Percentiles rank a stretch among this genome's conserved stretches.
phyloP scores from a whole-genome alignment of 2,888 invertebrate species.

The Lasius platythorax region DNA sequence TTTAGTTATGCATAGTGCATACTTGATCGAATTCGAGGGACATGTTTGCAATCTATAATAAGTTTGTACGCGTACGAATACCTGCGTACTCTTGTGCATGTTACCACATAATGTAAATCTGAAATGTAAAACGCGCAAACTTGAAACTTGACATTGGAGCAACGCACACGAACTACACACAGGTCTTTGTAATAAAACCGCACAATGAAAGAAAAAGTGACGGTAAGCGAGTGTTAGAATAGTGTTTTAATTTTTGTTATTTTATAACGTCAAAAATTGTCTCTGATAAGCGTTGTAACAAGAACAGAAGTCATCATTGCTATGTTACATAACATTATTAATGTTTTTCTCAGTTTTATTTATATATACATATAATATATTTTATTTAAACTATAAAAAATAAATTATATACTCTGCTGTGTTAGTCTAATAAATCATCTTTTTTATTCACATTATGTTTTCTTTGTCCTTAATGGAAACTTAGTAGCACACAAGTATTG shows the following conservation, averaged over 20 bases:
- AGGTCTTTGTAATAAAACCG: not conserved
- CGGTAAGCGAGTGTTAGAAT: not conserved
- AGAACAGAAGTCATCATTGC: not conserved
- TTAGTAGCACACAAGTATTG: slow-evolving; percentile 7
- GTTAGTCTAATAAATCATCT: not conserved
- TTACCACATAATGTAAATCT: not conserved
- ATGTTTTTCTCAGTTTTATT: not conserved
- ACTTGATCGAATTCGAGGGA: slow-evolving; percentile 19
- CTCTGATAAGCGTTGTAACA: not conserved
- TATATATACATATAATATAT: not conserved
- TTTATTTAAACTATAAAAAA: slow-evolving; percentile 8
- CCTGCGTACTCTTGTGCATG: not conserved
- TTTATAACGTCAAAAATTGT: not conserved
- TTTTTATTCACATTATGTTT: not conserved
- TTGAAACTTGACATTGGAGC: slow-evolving; percentile 33
- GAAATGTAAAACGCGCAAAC: slow-evolving; percentile 28
- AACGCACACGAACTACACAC: not conserved
- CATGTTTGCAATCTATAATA: slow-evolving; percentile 24
- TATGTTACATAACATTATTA: not conserved
- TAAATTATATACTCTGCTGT: not conserved
- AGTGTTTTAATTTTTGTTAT: not conserved
- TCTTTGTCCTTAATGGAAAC: not conserved
- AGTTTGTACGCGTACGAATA: not conserved
- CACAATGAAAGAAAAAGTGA: not conserved
- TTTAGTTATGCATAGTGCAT: slow-evolving; percentile 22